Conservation (phyloP, 1,140 invertebrate genomes). For the Rhopalosiphum padi region DNA sequence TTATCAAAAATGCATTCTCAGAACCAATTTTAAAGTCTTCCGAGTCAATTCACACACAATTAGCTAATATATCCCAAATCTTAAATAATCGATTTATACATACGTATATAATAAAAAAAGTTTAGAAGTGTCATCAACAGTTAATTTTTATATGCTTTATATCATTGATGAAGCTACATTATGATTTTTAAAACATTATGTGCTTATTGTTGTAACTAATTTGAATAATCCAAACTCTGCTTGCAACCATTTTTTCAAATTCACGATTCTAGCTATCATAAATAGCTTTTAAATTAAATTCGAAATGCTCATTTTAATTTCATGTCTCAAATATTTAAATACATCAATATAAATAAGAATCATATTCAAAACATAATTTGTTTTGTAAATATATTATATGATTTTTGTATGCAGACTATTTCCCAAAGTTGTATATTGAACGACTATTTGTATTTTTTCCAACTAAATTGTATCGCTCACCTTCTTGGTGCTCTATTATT, state of each 20-base stretch:
- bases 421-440: neutral
- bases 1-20: neutral
- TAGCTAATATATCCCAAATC: neutral
- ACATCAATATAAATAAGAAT: too few relatives aligned
- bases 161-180: neutral
- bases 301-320: too few relatives aligned
- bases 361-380: neutral
- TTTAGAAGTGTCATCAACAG: neutral
- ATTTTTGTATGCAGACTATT: neutral
- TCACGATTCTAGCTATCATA: too few relatives aligned
- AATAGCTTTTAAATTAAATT: neutral
- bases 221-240: neutral
- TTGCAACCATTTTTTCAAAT: neutral
- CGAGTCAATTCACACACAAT: neutral
- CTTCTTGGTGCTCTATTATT: neutral
- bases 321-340: too few relatives aligned
- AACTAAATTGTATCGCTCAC: neutral
- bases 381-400: neutral
- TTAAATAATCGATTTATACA: neutral
- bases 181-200: neutral
- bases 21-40: neutral
- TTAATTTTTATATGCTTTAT: neutral
- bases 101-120: neutral
- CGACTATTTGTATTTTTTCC: neutral
- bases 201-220: neutral